Percentiles rank a stretch among this genome's conserved stretches.
Conservation (phyloP, 2,113 vertebrate species). For the Rhadina sibilatrix region DNA sequence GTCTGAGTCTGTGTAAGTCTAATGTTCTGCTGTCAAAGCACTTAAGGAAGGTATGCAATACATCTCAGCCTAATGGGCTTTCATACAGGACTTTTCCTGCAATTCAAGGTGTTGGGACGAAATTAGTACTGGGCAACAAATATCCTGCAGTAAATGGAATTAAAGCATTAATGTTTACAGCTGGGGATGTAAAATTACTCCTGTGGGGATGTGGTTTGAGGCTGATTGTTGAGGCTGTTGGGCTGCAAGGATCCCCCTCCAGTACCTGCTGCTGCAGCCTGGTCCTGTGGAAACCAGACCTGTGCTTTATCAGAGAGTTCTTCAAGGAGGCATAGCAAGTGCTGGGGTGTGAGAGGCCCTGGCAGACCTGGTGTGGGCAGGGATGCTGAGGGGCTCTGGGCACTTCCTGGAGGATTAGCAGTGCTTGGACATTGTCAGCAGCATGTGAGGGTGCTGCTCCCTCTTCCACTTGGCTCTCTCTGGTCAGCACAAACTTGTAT, state of each 20-base stretch:
- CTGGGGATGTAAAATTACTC: neutral
- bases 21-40: neutral
- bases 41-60: neutral
- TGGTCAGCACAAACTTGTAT: fast-evolving
- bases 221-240: neutral
- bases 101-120: neutral
- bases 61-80: neutral
- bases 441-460: neutral
- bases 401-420: fast-evolving
- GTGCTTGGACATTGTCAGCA: neutral
- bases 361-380: neutral
- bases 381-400: neutral
- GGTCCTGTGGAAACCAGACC: neutral
- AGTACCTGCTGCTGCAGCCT: neutral
- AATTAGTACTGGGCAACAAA: neutral
- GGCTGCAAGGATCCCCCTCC: neutral
- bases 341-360: fast-evolving
- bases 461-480: neutral
- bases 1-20: neutral
- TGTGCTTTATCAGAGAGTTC: neutral
- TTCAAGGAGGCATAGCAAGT: neutral
- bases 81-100: neutral
- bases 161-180: neutral
- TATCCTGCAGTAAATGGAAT: neutral
- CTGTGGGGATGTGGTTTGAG: neutral